Conservation (phyloP, 2,113 vertebrate genomes). For the Formicarius rufipectus region DNA sequence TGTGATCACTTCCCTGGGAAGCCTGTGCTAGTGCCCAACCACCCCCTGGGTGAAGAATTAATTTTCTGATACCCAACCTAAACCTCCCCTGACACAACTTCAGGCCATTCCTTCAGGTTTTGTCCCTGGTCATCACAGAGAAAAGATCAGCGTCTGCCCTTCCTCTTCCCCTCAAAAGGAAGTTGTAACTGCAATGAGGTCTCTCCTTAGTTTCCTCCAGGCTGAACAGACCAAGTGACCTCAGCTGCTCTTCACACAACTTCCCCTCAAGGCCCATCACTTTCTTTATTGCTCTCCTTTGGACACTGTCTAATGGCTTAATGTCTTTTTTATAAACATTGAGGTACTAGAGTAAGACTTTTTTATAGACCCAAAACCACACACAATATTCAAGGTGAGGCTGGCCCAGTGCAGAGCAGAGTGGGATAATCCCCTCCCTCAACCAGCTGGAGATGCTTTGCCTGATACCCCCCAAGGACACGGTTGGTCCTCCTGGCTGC, state of each 20-base stretch:
- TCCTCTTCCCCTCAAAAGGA: not conserved
- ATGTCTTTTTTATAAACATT: not conserved
- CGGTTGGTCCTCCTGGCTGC: accelerated
- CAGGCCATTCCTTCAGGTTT: not conserved
- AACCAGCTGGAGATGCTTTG: accelerated
- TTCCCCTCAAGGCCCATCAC: not conserved
- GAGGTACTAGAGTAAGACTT: too few relatives aligned
- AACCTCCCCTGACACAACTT: not conserved
- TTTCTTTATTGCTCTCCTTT: not conserved
- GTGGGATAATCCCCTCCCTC: accelerated
- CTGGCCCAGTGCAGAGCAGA: not conserved
- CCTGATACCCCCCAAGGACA: not conserved
- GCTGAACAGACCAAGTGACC: not conserved
- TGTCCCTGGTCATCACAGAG: not conserved
- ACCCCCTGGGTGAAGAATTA: not conserved
- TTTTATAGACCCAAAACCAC: too few relatives aligned
- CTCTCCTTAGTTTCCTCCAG: not conserved
- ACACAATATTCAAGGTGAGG: not conserved
- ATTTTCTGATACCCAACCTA: not conserved
- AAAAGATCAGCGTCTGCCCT: not conserved
- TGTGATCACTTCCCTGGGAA: not conserved
- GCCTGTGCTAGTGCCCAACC: not conserved
- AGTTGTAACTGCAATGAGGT: not conserved
- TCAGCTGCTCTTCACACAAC: not conserved
- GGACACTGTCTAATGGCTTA: not conserved